phyloP scores from a whole-genome alignment of 2,113 vertebrate genomes.

The Thinocorus orbignyianus region DNA sequence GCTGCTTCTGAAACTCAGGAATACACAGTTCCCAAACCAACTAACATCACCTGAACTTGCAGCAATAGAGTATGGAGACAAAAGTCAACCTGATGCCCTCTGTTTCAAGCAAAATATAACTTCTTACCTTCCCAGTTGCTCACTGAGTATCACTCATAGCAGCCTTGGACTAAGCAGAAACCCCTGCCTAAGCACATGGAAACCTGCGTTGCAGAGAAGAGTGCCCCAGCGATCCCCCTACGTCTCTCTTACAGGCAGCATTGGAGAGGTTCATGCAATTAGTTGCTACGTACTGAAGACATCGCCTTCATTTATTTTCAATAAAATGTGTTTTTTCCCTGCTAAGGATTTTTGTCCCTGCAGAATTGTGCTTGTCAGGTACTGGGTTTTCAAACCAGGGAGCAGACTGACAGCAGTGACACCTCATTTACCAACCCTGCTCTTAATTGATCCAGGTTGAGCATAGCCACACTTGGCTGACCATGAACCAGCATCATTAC shows the following conservation, averaged over 20 bases:
- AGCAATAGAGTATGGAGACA: neutral
- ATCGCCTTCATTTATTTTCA: neutral
- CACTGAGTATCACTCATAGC: neutral
- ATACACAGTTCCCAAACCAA: neutral
- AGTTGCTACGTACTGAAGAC: neutral
- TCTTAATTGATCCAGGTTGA: neutral
- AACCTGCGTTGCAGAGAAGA: neutral
- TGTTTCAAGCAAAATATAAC: neutral
- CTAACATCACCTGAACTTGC: neutral
- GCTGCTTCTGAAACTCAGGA: neutral
- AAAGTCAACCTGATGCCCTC: neutral
- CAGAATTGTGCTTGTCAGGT: neutral
- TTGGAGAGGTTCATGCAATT: neutral
- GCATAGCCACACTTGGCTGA: neutral
- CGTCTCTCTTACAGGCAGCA: neutral
- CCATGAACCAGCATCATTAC: neutral
- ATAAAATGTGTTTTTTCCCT: neutral
- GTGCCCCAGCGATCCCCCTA: fast-evolving
- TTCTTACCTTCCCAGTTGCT: neutral
- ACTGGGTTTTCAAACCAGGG: neutral
- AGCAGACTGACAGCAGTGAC: neutral
- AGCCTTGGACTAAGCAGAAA: neutral
- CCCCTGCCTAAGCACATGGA: fast-evolving
- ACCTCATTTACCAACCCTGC: neutral
- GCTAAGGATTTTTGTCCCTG: neutral